These are phyloP conservation scores for Numida meleagris DNA, from an alignment of 2,113 vertebrate species.

Conservation along the genomic window DNA sequence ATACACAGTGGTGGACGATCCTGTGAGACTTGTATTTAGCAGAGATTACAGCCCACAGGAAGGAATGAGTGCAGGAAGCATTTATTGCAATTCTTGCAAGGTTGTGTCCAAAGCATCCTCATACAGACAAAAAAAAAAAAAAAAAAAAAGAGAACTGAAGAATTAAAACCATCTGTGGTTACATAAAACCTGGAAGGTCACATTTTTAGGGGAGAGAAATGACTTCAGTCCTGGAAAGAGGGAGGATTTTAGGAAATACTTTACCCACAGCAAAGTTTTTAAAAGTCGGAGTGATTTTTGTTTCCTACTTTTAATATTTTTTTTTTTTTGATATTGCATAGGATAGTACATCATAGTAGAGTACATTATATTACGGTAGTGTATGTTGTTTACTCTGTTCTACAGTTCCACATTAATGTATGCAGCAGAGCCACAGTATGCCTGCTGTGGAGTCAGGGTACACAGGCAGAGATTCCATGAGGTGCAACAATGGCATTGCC, in stretches of 20 bases:
- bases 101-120: background rate
- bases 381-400: background rate
- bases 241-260: background rate
- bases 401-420: rapidly evolving
- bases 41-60: background rate
- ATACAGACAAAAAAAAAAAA: background rate
- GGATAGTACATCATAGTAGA: background rate
- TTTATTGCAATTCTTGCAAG: background rate
- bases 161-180: background rate
- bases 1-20: background rate
- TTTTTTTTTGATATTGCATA: background rate
- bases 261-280: background rate
- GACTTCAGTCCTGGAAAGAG: background rate
- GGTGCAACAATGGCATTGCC: background rate
- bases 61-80: background rate
- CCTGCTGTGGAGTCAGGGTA: background rate
- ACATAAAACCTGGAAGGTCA: background rate
- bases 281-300: background rate
- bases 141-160: background rate
- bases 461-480: rapidly evolving
- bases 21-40: background rate
- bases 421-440: background rate
- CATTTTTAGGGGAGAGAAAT: background rate
- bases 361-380: background rate
- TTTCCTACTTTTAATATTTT: background rate